phyloP scores from a whole-genome alignment of 2,797 vertebrate genomes.

The Calcarius lapponicus region DNA sequence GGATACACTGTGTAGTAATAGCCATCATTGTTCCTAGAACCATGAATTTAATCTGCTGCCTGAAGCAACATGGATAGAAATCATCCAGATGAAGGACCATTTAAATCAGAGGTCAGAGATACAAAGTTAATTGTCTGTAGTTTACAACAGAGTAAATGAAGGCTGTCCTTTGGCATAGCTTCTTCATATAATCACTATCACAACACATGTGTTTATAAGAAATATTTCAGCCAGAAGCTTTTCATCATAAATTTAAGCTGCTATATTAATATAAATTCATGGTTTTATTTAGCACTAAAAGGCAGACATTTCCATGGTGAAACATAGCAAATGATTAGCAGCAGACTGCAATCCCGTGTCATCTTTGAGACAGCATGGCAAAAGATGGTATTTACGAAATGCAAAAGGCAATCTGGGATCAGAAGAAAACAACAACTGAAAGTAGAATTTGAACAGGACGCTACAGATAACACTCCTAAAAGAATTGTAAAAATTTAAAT shows the following conservation, averaged over 20 bases:
- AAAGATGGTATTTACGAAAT: not conserved
- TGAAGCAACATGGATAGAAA: conserved; percentile 41
- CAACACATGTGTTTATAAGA: not conserved
- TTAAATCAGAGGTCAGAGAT: conserved; percentile 54
- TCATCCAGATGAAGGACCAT: conserved; percentile 34
- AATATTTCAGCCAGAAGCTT: conserved; percentile 8
- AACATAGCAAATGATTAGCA: not conserved
- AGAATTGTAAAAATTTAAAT: not conserved
- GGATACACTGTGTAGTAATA: not conserved
- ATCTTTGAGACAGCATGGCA: not conserved
- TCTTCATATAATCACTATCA: not conserved
- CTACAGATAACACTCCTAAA: not conserved
- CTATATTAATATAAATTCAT: not conserved
- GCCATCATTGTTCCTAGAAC: conserved; percentile 18
- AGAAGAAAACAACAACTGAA: not conserved
- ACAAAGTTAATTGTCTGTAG: conserved; percentile 51
- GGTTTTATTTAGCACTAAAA: not conserved
- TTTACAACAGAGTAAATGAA: conserved; percentile 43
- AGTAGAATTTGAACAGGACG: not conserved
- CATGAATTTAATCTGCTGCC: conserved; percentile 38
- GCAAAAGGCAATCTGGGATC: not conserved
- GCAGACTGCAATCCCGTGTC: not conserved
- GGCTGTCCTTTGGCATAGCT: not conserved
- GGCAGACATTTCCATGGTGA: not conserved
- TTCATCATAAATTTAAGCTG: not conserved